Conservation (phyloP, 2,797 vertebrate genomes). For the Eulemur coronatus region DNA sequence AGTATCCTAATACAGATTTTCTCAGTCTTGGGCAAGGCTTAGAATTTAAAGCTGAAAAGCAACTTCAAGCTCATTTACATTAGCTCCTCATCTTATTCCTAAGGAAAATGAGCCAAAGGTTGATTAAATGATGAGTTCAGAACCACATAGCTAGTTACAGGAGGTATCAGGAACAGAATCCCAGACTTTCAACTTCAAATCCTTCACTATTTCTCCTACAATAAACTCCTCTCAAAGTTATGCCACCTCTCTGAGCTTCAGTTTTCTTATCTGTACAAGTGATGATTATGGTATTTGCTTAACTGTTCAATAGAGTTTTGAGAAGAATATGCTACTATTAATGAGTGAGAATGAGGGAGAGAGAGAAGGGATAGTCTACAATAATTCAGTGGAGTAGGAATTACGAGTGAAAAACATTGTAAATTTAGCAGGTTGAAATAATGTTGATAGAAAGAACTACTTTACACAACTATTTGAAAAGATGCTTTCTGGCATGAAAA, state of each 20-base stretch:
- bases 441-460: neutral
- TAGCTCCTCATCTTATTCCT: neutral
- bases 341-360: no score
- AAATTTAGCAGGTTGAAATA: slow-evolving; percentile 14
- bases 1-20: neutral
- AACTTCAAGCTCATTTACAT: neutral
- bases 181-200: neutral
- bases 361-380: neutral
- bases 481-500: neutral
- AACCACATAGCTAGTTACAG: neutral
- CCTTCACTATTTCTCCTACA: neutral
- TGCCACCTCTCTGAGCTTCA: neutral
- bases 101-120: neutral
- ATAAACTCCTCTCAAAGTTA: neutral
- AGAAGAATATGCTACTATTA: neutral
- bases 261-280: neutral
- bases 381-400: neutral
- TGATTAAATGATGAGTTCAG: neutral
- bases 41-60: neutral
- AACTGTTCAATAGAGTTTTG: neutral
- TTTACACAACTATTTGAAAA: neutral
- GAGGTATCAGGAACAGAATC: neutral
- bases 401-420: neutral
- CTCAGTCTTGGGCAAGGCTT: neutral
- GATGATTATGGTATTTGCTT: neutral